Evolutionary conservation across 2,888 invertebrate genomes (phyloP), one percentile per base, ranked within the genome.

Genomic region (Limnephilus marmoratus): DNA sequence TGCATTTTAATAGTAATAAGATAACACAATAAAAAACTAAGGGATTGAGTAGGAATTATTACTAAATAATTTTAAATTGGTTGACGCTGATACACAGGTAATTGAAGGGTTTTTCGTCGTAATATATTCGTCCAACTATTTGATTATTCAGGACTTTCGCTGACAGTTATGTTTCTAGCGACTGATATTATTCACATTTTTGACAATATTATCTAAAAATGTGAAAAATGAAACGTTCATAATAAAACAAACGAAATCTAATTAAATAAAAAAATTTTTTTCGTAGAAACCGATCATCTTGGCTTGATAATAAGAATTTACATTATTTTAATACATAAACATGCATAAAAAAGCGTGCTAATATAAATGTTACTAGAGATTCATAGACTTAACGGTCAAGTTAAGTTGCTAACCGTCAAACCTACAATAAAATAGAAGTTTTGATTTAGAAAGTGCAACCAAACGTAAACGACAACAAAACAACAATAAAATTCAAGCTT

Each of bases 371-470:
- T 24, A 68, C 24, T 24, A 68, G 15, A 49, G 15, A 24, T n/a
- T 24, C 24, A n/a, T 68, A 2, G 68, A 68, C 9, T 68, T 68
- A 68, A 24, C 24, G 68, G n/a, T 68, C 24, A 24, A 68, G 68
- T 68, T n/a, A 68, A 68, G 68, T 68, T 68, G 1, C n/a, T 68
- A 68, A 68, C 68, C 24, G 7, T 24, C 24, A 68, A 68, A 68
- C 24, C 24, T 53, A 53, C 53, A 68, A 68, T 68, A 68, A 68
- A 68, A 9, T 24, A 68, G 68, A 68, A 68, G 24, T 83, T 37
- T 41, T 24, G 85, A 80, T 89, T 89, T 89, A 80, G 81, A 81
- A 89, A 89, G 88, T 89, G 88, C 88, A 89, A 34, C 81, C 80
- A 86, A 49, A 86, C 45, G 86, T 68, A 49, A 86, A 86, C 37